Evolutionary conservation across 2,113 vertebrate genomes (phyloP).

Genomic region (Pithys albifrons): DNA sequence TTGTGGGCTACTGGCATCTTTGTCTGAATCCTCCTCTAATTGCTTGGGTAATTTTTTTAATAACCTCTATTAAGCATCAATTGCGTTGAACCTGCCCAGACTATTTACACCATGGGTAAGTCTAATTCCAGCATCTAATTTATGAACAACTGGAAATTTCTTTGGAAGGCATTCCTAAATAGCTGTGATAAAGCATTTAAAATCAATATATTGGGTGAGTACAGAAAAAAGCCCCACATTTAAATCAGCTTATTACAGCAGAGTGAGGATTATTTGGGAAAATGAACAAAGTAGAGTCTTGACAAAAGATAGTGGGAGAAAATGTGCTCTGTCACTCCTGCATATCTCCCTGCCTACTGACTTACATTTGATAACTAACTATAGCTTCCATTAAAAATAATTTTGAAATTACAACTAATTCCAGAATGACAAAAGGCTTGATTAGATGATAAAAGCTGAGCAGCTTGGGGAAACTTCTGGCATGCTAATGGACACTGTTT

Average conservation of each 20-base stretch:
- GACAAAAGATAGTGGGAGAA: neutral
- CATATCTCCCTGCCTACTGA: neutral
- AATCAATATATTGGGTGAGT: neutral
- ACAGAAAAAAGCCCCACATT: accelerated
- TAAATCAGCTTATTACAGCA: neutral
- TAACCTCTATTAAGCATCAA: neutral
- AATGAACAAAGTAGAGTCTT: neutral
- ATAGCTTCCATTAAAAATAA: slow-evolving; percentile 26
- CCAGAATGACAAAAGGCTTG: neutral
- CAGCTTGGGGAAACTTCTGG: neutral
- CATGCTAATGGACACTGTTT: neutral
- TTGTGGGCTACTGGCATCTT: neutral
- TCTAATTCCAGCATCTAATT: neutral
- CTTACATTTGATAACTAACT: neutral
- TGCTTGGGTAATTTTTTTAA: neutral
- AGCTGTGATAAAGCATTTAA: neutral
- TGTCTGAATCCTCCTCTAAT: neutral
- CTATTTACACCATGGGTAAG: neutral
- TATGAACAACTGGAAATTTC: neutral
- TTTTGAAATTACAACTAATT: slow-evolving; percentile 7
- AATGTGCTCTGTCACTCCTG: neutral
- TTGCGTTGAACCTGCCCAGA: neutral
- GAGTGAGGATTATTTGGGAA: neutral
- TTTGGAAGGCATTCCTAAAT: neutral
- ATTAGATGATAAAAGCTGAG: neutral